Evolutionary conservation across 2,888 invertebrate genomes (phyloP), one percentile per base, ranked within the genome.

Genomic region (Arge pagana): DNA sequence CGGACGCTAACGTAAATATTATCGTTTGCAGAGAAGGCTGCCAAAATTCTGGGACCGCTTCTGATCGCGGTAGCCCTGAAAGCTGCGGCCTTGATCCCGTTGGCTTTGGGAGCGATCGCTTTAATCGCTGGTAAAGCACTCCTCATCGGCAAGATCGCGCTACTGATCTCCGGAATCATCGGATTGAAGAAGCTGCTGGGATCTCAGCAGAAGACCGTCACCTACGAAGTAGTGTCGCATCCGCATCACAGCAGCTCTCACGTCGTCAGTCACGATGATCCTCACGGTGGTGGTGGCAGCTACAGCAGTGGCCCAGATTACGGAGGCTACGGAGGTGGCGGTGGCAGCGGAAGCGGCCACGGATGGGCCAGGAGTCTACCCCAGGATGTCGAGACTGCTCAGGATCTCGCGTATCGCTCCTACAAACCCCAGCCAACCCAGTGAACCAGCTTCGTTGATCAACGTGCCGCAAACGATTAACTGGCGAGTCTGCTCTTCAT

Each of bases 151-250:
- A 92, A 92, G 78, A 84, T 92, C 67, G 92, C 92, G 21, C 80
- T 92, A 58, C 89, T 92, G 37, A 81, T 92, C 40, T 90, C 91
- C 1, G 88, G 89, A 45, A 87, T 92, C 53, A 91, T 92, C 66
- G 91, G 91, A 3, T 77, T 92, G 74, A 91, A 91, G 82, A 92
- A 92, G 74, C 79, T 92, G 43, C 77, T 92, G 60, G 86, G 87
- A 45, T 75, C 76, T 2, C 86, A 87, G 69, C 87, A 89, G 77
- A 92, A 91, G 71, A 90, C 90, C 70, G 92, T 92, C 58, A 92
- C 92, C 3, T 92, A 92, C 71, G 92, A 92, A 72, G 91, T 92
- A 26, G 90, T 92, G 0, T 85, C 90, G 0, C 92, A 92, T 74
- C 90, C 91, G 48, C 90, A 90, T 67, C 90, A 90, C 74, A 82